Evolutionary conservation across 2,797 vertebrate species (phyloP), one percentile per base, ranked within the genome.

Genomic region (Ptychadena robeensis): DNA sequence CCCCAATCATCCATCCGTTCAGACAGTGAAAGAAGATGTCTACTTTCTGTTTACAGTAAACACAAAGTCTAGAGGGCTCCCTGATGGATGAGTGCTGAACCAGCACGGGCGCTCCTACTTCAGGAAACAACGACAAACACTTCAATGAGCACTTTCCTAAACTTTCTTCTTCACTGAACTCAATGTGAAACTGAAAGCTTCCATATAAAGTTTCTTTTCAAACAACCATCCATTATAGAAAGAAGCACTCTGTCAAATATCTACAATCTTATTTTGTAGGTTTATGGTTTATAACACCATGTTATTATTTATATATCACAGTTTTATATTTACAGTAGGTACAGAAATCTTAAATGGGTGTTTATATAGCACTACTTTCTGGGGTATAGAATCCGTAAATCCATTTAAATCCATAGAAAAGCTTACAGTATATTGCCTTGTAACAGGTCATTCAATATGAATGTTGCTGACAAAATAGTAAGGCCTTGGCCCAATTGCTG

Each of bases 51-150:
- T 72, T 34, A 77, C 72, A 35, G 40, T 78, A 68, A 80, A 77
- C 27, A 44, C 27, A 34, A 34, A 0, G 14, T 18, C 65, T 61
- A 85, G 53, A 65, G 74, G 66, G 35, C 34, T 53, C 71, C 27
- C 64, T 80, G 82, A 80, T 76, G 78, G 66, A 80, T 72, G 81
- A 65, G 57, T 69, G 37, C 64, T 34, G 48, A 69, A 64, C 71
- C 71, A 75, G 65, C 71, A 71, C 66, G n/a, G 31, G 28, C 38
- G 53, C 63, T 76, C 40, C 73, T 70, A 44, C 31, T 34, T 10
- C 77, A 85, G 83, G 83, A 81, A 81, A 85, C 57, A 75, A 68
- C 57, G 9, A 70, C 69, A 80, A 85, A 85, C 82, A 85, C 78
- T 81, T 80, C 53, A 73, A 25, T 69, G 53, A 66, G 15, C 77